Conservation (phyloP, 1,140 invertebrate species). For the Heliconius hermathena region DNA sequence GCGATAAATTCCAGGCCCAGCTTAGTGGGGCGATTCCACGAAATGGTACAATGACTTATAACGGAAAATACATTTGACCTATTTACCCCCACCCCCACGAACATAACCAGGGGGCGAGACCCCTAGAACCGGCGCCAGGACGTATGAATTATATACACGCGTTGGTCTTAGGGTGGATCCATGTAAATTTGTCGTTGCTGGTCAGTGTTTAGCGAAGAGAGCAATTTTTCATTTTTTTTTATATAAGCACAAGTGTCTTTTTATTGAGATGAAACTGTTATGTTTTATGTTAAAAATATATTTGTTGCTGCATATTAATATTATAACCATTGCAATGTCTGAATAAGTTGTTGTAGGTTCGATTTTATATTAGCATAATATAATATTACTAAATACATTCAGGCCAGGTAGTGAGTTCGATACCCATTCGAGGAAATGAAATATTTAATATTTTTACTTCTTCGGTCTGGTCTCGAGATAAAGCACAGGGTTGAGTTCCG, state of each 20-base stretch:
- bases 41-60: conserved; percentile 73
- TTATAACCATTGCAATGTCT: neutral
- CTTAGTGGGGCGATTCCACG: conserved; percentile 64
- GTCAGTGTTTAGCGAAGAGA: conserved; percentile 45
- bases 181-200: conserved; percentile 48
- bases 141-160: conserved; percentile 25
- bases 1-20: conserved; percentile 61
- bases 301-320: neutral
- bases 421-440: too few species aligned
- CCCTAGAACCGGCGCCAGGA: conserved; percentile 36
- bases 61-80: conserved; percentile 75
- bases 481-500: too few species aligned
- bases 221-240: conserved; percentile 48
- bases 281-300: conserved; percentile 15
- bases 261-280: conserved; percentile 32
- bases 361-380: too few species aligned
- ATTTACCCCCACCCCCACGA: conserved; percentile 53
- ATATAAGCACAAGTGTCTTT: conserved; percentile 26
- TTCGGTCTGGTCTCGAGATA: too few species aligned
- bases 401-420: too few species aligned
- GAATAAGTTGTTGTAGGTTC: too few species aligned
- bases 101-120: conserved; percentile 42
- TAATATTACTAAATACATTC: too few species aligned
- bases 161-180: conserved; percentile 42
- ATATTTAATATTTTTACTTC: too few species aligned